These are phyloP conservation scores for Piscicola geometra DNA, from an alignment of 2,888 invertebrate genomes.

Conservation along the genomic window DNA sequence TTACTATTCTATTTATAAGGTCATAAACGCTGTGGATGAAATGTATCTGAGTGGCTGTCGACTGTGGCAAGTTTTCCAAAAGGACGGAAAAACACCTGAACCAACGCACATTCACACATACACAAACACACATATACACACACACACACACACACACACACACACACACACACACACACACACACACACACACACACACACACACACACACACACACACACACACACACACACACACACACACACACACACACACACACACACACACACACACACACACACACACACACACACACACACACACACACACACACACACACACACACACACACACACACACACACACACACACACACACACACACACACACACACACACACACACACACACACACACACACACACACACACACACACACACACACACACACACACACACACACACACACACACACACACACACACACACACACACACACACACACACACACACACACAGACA, in stretches of 20 bases:
- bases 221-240: constrained; percentile 11
- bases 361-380: not conserved
- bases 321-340: constrained; percentile 6
- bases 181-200: constrained; percentile 10
- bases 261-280: constrained; percentile 16
- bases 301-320: constrained; percentile 17
- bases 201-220: constrained; percentile 3
- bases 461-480: constrained; percentile 10
- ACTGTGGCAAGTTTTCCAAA: too few species aligned
- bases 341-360: constrained; percentile 7
- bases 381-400: too few species aligned
- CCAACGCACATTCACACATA: too few species aligned
- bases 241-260: not conserved
- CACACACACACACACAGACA: not conserved
- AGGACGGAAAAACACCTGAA: too few species aligned
- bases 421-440: constrained; percentile 4
- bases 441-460: constrained; percentile 16
- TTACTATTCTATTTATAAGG: too few species aligned
- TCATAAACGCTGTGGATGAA: too few species aligned
- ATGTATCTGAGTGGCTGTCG: too few species aligned
- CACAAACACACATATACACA: not conserved
- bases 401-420: too few species aligned
- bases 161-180: constrained; percentile 11
- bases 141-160: constrained; percentile 15
- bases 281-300: constrained; percentile 17